Base-by-base conservation (phyloP, 2,113 vertebrate species). In the Bos javanicus region DNA sequence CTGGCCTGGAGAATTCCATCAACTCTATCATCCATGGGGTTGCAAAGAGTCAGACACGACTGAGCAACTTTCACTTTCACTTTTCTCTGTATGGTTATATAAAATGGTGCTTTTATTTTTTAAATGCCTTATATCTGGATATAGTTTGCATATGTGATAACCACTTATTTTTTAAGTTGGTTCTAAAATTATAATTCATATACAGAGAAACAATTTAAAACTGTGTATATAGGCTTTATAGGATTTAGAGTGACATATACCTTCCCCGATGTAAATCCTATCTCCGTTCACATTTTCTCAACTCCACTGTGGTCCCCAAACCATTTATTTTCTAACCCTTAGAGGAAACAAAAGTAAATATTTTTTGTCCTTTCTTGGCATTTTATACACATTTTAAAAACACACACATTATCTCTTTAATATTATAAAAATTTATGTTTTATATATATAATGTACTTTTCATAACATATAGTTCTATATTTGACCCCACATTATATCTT, bases 41-140 rank as follows among this genome's bases (percentile, higher is more conserved):
- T 71, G 19, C n/a, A 23, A 19, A 67, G 64, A 71, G 19, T 71
- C n/a, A 71, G 64, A 71, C 64, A 23, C 2, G 9, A 71, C n/a
- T 36, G n/a, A 71, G 67, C n/a, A 23, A 36, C 64, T n/a, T 59
- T 30, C 59, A 52, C 43, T 82, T 83, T 62, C 52, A 81, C 16
- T 54, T 43, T 60, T 43, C 9, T 50, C 64, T 4, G 21, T 54
- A 36, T 78, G 71, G 60, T 91, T 59, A 64, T 13, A 36, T 54
- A 52, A 96, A 96, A 92, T 46, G 7, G 9, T 30, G 14, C 2
- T 71, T 96, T 62, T 81, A 56, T 46, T 87, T 28, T 46, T 88
- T 8, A 46, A 15, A 83, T 36, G 25, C 2, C 23, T 62, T 87
- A 19, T n/a, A n/a, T 12, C 56, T 94, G 25, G 21, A 57, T 74